A percentile compares a stretch with the other conserved stretches of the same genome.
Evolutionary conservation across 2,113 vertebrate genomes (phyloP).

Genomic region (Halcyon senegalensis): DNA sequence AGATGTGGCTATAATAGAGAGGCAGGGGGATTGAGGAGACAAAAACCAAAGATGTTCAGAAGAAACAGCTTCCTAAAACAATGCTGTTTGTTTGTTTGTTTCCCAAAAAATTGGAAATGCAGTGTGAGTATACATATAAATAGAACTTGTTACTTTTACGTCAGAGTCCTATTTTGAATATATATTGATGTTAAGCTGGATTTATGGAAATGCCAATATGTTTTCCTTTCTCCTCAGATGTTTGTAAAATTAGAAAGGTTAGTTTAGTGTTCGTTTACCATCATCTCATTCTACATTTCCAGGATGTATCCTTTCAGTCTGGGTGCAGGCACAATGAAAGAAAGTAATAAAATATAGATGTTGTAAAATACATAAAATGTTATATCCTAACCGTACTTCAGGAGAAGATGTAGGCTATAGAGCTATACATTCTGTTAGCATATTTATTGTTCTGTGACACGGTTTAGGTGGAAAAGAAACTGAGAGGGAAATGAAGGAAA

Average conservation of each 20-base stretch:
- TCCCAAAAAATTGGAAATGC: neutral
- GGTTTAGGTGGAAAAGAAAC: neutral
- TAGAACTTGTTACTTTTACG: neutral
- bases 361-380: neutral
- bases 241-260: neutral
- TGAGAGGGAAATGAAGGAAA: neutral
- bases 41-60: neutral
- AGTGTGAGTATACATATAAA: neutral
- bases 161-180: neutral
- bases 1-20: neutral
- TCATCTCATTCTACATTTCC: neutral
- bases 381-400: neutral
- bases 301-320: neutral
- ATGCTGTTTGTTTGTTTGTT: neutral
- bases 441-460: neutral
- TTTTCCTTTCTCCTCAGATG: neutral
- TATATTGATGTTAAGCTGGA: neutral
- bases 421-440: neutral
- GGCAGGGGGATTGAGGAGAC: neutral
- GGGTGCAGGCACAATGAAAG: neutral
- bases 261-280: neutral
- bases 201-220: neutral
- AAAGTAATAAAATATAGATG: neutral
- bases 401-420: neutral
- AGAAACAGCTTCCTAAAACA: neutral